Evolutionary conservation across 2,888 invertebrate species (phyloP), one percentile per base, ranked within the genome.

Genomic region (Resseliella maxima): DNA sequence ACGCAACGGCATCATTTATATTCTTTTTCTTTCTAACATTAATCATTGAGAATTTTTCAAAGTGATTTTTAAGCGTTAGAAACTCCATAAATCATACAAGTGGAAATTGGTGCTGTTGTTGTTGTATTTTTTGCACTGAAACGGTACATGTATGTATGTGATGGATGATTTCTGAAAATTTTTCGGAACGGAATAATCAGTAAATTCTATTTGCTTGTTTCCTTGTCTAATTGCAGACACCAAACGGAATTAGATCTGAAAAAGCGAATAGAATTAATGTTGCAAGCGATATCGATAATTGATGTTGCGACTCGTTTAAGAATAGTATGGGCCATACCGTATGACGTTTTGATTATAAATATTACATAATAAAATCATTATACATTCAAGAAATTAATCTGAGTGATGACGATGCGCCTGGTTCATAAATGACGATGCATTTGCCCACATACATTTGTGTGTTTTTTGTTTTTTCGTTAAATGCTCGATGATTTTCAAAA

Each of bases 1-100:
- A 72, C 72, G 72, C 72, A 72, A 72, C 72, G 72, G 72, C 72
- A 72, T 15, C 31, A 72, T 72, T 72, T 72, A n/a, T n/a, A n/a
- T n/a, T n/a, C n/a, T n/a, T n/a, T n/a, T n/a, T n/a, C n/a, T n/a
- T n/a, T n/a, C n/a, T n/a, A n/a, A n/a, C 72, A 72, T 72, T 72
- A 72, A 72, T 72, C 31, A 72, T 31, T 18, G 12, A 72, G 72
- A 72, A 72, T 72, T 72, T n/a, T n/a, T 59, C 24, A n/a, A 72
- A 5, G 2, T 31, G 15, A 18, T 15, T 72, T 31, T 31, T 27
- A 15, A 15, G 72, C 0, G 72, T 21, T 72, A 59, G 59, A 59
- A 59, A 59, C 5, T 59, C 24, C 59, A 59, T 59, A 59, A 59
- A 59, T 59, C 59, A 59, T 24, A 59, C 46, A 50, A 50, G 15